A percentile compares a stretch with the other conserved stretches of the same genome.
Evolutionary conservation across 2,888 invertebrate species (phyloP).

Genomic region (Mythimna ferrago): DNA sequence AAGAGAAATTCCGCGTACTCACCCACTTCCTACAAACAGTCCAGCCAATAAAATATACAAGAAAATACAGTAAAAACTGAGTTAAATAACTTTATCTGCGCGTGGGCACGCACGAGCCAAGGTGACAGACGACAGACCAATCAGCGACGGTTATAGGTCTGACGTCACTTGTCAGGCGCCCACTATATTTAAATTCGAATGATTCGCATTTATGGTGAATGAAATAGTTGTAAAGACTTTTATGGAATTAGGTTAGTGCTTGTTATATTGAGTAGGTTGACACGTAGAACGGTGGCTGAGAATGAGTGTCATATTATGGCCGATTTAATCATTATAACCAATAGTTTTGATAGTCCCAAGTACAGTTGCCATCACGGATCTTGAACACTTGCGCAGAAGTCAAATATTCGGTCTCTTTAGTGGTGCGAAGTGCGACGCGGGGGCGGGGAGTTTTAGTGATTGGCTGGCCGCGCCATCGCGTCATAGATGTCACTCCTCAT

Average conservation of each 20-base stretch:
- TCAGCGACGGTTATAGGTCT: slow-evolving; percentile 42
- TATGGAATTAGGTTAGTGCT: slow-evolving; percentile 46
- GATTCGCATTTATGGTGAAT: slow-evolving; percentile 62
- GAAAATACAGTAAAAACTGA: slow-evolving; percentile 52
- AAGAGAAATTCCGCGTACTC: slow-evolving; percentile 55
- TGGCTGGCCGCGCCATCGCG: too few relatives aligned
- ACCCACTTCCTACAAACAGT: slow-evolving; percentile 56
- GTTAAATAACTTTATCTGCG: slow-evolving; percentile 59
- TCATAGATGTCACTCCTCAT: too few relatives aligned
- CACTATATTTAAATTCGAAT: slow-evolving; percentile 60
- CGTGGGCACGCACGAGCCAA: slow-evolving; percentile 67
- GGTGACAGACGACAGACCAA: slow-evolving; percentile 63
- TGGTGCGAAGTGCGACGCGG: too few relatives aligned
- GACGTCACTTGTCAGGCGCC: slow-evolving; percentile 66
- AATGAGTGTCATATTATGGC: not conserved
- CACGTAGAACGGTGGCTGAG: slow-evolving; percentile 15
- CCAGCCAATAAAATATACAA: slow-evolving; percentile 34
- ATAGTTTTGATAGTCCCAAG: too few relatives aligned
- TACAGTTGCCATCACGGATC: too few relatives aligned
- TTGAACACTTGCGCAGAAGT: too few relatives aligned
- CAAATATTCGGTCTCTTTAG: too few relatives aligned
- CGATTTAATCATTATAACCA: not conserved
- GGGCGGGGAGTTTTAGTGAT: too few relatives aligned
- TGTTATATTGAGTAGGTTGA: slow-evolving; percentile 27
- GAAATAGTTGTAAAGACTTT: slow-evolving; percentile 54